Conservation (phyloP, 2,113 vertebrate genomes). For the Cavia porcellus region DNA sequence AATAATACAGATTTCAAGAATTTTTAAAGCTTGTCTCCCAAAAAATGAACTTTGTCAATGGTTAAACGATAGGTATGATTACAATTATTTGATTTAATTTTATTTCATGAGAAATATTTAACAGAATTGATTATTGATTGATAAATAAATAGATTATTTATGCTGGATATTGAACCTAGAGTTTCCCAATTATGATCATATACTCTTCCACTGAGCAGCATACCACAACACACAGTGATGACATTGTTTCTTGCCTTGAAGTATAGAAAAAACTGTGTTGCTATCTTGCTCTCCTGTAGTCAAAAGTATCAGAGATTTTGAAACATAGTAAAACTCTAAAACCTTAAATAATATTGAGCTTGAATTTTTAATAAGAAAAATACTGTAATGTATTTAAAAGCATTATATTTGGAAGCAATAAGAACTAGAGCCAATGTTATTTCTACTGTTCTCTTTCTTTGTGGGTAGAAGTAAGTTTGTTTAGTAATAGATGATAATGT, state of each 20-base stretch:
- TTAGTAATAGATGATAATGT: background rate
- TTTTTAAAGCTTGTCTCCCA: background rate
- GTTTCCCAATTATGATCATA: background rate
- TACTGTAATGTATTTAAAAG: background rate
- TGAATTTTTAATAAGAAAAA: background rate
- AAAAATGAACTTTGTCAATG: background rate
- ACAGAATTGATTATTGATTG: background rate
- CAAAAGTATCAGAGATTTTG: background rate
- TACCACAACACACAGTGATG: background rate
- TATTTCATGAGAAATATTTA: background rate
- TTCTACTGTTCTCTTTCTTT: background rate
- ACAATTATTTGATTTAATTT: background rate
- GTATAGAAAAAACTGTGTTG: background rate
- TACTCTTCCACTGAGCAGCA: too few relatives aligned
- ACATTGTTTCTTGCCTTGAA: background rate
- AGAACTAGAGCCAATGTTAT: background rate
- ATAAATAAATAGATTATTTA: too few relatives aligned
- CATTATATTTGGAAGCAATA: background rate
- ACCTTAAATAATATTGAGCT: background rate
- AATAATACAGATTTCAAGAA: background rate
- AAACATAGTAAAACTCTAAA: background rate
- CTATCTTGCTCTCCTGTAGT: background rate
- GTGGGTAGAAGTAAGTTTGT: background rate
- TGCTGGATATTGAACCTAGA: background rate
- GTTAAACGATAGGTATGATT: background rate